Evolutionary conservation across 2,888 invertebrate genomes (phyloP).

Genomic region (Drosophila mulleri): DNA sequence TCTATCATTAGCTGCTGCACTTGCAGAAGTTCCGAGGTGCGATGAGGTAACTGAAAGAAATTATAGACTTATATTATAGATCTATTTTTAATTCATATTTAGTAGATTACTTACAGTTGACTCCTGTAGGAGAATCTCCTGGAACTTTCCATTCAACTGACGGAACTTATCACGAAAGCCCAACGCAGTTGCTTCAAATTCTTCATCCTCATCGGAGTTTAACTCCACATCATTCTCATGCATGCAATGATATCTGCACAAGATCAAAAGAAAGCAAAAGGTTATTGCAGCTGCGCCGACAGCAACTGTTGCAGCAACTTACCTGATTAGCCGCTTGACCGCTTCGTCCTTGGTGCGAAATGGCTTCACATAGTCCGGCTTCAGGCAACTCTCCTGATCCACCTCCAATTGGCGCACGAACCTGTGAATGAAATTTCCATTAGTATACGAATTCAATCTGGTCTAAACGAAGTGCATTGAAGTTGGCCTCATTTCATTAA

Average conservation of each 20-base stretch:
- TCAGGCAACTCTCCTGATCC: constrained; percentile 90
- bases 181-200: constrained; percentile 89
- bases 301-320: not conserved
- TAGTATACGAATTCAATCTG: constrained; percentile 8
- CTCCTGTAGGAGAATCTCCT: constrained; percentile 90
- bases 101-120: constrained; percentile 88
- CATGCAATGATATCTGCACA: constrained; percentile 89
- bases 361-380: constrained; percentile 90
- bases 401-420: constrained; percentile 91
- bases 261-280: not conserved
- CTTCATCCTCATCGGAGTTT: constrained; percentile 89
- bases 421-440: constrained; percentile 84
- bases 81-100: fast-evolving
- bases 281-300: not conserved
- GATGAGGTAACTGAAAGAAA: constrained; percentile 88
- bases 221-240: constrained; percentile 87
- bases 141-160: constrained; percentile 90
- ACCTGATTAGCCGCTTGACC: constrained; percentile 89
- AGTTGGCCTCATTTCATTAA: constrained; percentile 65
- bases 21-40: constrained; percentile 92
- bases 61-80: constrained; percentile 5
- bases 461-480: constrained; percentile 23
- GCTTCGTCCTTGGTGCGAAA: constrained; percentile 91
- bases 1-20: constrained; percentile 90
- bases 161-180: constrained; percentile 90